Base-by-base conservation (phyloP, 2,113 vertebrate genomes). In the Ellobius talpinus region DNA sequence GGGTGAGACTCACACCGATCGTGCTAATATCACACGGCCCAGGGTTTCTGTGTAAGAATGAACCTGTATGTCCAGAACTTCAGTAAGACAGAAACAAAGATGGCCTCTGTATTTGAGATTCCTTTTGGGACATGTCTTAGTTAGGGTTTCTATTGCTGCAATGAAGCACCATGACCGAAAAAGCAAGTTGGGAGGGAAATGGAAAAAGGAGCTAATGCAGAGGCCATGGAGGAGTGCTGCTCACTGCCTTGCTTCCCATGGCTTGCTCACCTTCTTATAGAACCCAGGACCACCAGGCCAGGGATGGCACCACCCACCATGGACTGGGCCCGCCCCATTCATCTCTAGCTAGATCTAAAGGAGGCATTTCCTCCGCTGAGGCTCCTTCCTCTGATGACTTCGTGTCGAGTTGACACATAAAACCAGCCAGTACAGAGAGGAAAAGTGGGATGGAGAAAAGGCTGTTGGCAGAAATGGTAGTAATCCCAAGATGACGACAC, bases 31-130 rank as follows among this genome's bases (percentile, higher is more conserved):
- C 74, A 24, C 55, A 11, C 86, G 87, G 39, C 47, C 39, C 89
- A 39, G 39, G 82, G 26, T 86, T 85, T 85, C 88, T 95, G 87
- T 94, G 42, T 11, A 72, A 94, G 17, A 97, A 68, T 16, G 92
- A 95, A 92, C 89, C n/a, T 24, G 39, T 1, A 21, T 84, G 58
- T 74, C 85, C 50, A 73, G 63, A 84, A 5, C 33, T 91, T 84
- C 23, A 89, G 42, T 65, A 85, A 52, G 58, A 87, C 52, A 84
- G 63, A 88, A 85, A 45, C 14, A 89, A 79, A 81, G 55, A 45
- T 82, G 31, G 70, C 3, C 12, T 92, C 29, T 29, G 42, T 47
- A 36, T 68, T 47, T 87, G n/a, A 52, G 31, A 24, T 33, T 96
- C 21, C 24, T 94, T 95, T 95, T 50, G 47, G 58, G 91, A 23